These are phyloP conservation scores for Benthosema pterotum DNA, from an alignment of 2,797 vertebrate genomes.

Conservation along the genomic window DNA sequence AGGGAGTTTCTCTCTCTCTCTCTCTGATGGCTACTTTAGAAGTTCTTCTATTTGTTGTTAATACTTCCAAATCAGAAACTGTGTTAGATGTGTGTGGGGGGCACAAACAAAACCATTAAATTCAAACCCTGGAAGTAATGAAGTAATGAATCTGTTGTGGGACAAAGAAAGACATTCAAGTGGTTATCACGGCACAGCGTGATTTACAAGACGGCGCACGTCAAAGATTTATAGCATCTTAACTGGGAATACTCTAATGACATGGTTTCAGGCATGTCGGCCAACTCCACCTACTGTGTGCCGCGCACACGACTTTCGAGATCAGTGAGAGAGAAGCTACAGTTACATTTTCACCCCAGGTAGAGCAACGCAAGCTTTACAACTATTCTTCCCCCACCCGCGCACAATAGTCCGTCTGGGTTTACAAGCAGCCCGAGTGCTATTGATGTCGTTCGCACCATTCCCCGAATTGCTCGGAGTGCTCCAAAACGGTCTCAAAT, in stretches of 20 bases:
- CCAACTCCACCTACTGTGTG: no score
- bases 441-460: conserved; percentile 28
- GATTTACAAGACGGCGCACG: conserved; percentile 16
- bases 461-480: not conserved
- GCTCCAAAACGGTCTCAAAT: conserved; percentile 7
- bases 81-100: conserved; percentile 18
- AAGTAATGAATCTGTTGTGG: not conserved
- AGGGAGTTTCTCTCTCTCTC: no score
- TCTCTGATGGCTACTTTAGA: not conserved
- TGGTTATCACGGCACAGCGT: not conserved
- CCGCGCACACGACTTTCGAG: conserved; percentile 14
- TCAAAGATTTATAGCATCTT: conserved; percentile 1
- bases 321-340: conserved; percentile 19
- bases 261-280: conserved; percentile 26
- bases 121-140: conserved; percentile 7
- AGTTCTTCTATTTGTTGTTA: not conserved
- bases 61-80: conserved; percentile 5
- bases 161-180: conserved; percentile 1
- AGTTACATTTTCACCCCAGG: conserved; percentile 29
- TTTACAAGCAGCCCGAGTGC: conserved; percentile 23
- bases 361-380: conserved; percentile 17
- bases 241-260: not conserved
- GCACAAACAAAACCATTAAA: conserved; percentile 35
- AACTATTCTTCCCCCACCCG: conserved; percentile 21
- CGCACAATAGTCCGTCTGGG: conserved; percentile 34